Conservation (phyloP, 1,140 invertebrate species). For the Nasonia longicornis region DNA sequence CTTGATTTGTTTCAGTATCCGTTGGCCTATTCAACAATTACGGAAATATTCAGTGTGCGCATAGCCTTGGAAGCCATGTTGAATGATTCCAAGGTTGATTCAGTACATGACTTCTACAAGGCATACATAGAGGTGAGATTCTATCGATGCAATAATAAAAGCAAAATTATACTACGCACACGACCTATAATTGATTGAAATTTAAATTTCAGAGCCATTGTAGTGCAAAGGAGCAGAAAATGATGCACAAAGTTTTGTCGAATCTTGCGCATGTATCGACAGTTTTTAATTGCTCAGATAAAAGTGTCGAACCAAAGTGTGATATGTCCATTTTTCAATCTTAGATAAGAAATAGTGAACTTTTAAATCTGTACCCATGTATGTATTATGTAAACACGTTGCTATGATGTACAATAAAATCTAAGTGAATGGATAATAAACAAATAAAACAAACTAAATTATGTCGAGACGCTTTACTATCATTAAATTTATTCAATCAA, state of each 20-base stretch:
- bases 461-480: no score
- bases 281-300: background rate
- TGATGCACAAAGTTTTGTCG: conserved; percentile 1
- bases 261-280: background rate
- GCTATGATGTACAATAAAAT: no score
- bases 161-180: background rate
- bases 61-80: conserved; percentile 15
- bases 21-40: background rate
- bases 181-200: background rate
- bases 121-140: conserved; percentile 9
- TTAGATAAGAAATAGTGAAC: no score
- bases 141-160: background rate
- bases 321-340: background rate
- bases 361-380: background rate
- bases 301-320: background rate
- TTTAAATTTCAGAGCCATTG: background rate
- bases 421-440: background rate
- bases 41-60: conserved; percentile 1
- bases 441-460: background rate
- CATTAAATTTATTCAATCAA: background rate
- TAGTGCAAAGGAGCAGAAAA: background rate
- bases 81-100: background rate
- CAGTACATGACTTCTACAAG: background rate
- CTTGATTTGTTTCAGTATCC: conserved; percentile 7
- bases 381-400: no score